phyloP scores from a whole-genome alignment of 2,797 vertebrate genomes.

The Gymnothorax javanicus region DNA sequence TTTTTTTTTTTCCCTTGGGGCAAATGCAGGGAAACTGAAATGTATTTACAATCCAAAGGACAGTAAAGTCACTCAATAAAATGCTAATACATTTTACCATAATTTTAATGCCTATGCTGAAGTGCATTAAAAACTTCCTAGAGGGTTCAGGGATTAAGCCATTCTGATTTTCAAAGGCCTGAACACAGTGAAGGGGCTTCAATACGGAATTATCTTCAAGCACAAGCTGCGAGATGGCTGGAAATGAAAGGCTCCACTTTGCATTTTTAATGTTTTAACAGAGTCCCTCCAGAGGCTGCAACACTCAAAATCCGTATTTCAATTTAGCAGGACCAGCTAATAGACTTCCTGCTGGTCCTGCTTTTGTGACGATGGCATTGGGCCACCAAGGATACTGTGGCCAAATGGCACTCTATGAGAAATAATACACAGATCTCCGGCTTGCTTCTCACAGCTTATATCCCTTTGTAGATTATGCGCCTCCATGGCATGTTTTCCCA shows the following conservation, averaged over 20 bases:
- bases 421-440: not conserved
- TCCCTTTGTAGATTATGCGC: conserved; percentile 11
- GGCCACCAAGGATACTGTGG: not conserved
- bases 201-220: conserved; percentile 77
- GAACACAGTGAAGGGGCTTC: conserved; percentile 74
- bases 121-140: conserved; percentile 76
- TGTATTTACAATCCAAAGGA: conserved; percentile 59
- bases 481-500: conserved; percentile 4
- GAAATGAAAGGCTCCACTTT: conserved; percentile 69
- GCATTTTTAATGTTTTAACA: conserved; percentile 70
- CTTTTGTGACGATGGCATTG: conserved; percentile 11
- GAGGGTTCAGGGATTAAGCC: conserved; percentile 77
- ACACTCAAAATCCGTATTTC: conserved; percentile 60
- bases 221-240: conserved; percentile 71
- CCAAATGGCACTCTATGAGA: conserved; percentile 15
- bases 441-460: not conserved
- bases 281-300: conserved; percentile 26
- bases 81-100: conserved; percentile 33
- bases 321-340: conserved; percentile 68
- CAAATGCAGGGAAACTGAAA: conserved; percentile 35
- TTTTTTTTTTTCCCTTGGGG: not conserved
- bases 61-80: conserved; percentile 41
- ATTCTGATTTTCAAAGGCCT: conserved; percentile 75
- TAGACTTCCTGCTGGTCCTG: conserved; percentile 58
- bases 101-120: conserved; percentile 55